These are phyloP conservation scores for Zelleria hepariella DNA, from an alignment of 2,888 invertebrate species.

Conservation along the genomic window DNA sequence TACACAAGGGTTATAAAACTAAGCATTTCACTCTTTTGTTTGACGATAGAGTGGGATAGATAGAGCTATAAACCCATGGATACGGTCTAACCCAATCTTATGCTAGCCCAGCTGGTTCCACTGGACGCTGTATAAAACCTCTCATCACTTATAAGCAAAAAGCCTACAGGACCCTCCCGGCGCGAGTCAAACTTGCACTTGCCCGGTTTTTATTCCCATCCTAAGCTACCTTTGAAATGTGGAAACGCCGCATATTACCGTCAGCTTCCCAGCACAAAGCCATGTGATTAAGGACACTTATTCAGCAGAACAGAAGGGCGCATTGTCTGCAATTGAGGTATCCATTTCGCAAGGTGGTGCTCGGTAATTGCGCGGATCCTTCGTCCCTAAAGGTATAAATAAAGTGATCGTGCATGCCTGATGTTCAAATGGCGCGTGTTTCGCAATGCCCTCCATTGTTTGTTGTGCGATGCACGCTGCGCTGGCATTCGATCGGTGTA, in stretches of 20 bases:
- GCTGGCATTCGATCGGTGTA: constrained; percentile 19
- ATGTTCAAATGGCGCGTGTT: constrained; percentile 27
- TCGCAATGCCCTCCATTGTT: constrained; percentile 45
- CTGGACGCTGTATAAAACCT: too few species aligned
- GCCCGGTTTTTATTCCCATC: too few species aligned
- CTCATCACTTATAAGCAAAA: too few species aligned
- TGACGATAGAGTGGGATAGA: too few species aligned
- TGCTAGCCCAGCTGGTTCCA: too few species aligned
- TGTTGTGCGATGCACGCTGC: constrained; percentile 25
- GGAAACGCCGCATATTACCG: not conserved
- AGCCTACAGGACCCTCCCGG: too few species aligned
- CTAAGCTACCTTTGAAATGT: not conserved
- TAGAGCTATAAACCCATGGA: too few species aligned
- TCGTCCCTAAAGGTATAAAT: constrained; percentile 39
- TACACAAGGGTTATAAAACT: too few species aligned
- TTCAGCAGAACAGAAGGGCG: constrained; percentile 5
- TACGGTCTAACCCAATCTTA: too few species aligned
- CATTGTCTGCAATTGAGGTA: constrained; percentile 1
- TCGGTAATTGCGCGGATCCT: constrained; percentile 20
- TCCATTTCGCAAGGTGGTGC: constrained; percentile 5
- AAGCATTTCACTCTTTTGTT: too few species aligned
- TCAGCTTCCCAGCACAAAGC: not conserved
- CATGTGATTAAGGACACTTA: not conserved
- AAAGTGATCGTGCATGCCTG: constrained; percentile 36
- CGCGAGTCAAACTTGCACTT: too few species aligned